Conservation (phyloP, 1,140 invertebrate genomes). For the Copidosoma floridanum region DNA sequence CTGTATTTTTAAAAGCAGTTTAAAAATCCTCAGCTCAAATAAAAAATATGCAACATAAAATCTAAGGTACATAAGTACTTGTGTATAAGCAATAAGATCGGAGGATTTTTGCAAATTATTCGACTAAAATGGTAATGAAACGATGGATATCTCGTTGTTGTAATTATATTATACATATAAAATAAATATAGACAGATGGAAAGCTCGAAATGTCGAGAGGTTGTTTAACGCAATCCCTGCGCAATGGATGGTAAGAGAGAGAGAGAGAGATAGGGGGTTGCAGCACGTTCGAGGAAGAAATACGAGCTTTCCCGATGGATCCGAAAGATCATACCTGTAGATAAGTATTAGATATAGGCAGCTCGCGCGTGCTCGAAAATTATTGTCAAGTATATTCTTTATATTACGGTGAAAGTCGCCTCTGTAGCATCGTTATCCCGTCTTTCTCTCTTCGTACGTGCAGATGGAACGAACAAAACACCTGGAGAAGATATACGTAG, state of each 20-base stretch:
- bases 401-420: conserved; percentile 23
- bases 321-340: too few relatives aligned
- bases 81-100: too few relatives aligned
- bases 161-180: too few relatives aligned
- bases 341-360: too few relatives aligned
- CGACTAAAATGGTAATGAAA: too few relatives aligned
- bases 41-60: too few relatives aligned
- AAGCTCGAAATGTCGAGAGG: not conserved
- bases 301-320: conserved; percentile 13
- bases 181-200: conserved; percentile 5
- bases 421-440: not conserved
- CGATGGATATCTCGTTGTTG: too few relatives aligned
- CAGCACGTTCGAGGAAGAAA: conserved; percentile 4
- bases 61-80: too few relatives aligned
- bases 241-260: not conserved
- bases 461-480: not conserved
- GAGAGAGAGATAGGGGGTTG: not conserved
- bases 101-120: too few relatives aligned
- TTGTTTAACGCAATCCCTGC: not conserved
- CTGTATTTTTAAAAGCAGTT: too few relatives aligned
- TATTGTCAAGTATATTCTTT: not conserved
- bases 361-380: not conserved
- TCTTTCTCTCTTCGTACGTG: not conserved
- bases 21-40: too few relatives aligned
- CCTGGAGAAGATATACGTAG: too few relatives aligned